These are phyloP conservation scores for Furcula furcula DNA, from an alignment of 2,888 invertebrate genomes.

Conservation along the genomic window DNA sequence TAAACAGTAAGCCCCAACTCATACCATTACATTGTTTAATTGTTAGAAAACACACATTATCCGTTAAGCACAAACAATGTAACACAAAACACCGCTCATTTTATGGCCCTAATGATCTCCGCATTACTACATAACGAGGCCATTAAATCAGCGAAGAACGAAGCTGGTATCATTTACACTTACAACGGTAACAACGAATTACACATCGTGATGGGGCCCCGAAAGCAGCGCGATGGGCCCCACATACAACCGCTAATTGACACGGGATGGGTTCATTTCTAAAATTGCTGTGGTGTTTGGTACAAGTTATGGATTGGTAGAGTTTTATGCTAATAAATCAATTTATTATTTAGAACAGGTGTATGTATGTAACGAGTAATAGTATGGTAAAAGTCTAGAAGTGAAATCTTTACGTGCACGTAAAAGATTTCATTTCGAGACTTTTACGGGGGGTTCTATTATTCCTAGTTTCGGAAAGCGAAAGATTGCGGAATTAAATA, in stretches of 20 bases:
- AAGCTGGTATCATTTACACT: conserved; percentile 22
- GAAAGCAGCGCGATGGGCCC: conserved; percentile 8
- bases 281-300: conserved; percentile 27
- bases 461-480: too few species aligned
- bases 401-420: too few species aligned
- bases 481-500: too few species aligned
- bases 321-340: neutral
- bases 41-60: too few species aligned
- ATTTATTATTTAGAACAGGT: too few species aligned
- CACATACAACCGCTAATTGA: conserved; percentile 43
- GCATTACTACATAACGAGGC: conserved; percentile 14
- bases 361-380: too few species aligned
- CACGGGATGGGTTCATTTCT: conserved; percentile 34
- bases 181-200: conserved; percentile 3
- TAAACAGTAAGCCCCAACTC: too few species aligned
- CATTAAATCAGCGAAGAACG: conserved; percentile 20
- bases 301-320: conserved; percentile 5
- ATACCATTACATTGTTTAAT: too few species aligned
- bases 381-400: too few species aligned
- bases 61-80: too few species aligned
- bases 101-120: conserved; percentile 13
- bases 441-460: too few species aligned
- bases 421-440: too few species aligned
- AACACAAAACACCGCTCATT: conserved; percentile 12
- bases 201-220: neutral